phyloP scores from a whole-genome alignment of 37 sponge, comb jelly and placozoan species.

The Halichondria panicea region DNA sequence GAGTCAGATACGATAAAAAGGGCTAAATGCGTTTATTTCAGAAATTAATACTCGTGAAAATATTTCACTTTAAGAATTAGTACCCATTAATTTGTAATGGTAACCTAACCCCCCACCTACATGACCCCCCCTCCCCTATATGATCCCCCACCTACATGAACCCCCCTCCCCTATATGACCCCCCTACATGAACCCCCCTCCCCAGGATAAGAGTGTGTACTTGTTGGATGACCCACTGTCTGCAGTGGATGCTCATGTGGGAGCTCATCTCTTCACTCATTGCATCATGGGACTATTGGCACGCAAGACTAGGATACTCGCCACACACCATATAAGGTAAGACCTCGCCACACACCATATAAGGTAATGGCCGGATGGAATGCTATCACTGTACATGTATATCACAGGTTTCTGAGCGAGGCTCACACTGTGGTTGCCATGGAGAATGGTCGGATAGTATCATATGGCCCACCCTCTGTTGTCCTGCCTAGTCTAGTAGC shows the following conservation, averaged over 20 bases:
- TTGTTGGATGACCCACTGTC: constrained; percentile 96
- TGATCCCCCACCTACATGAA: no score
- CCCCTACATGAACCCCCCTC: no score
- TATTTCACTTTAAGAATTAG: no score
- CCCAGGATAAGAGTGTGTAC: constrained; percentile 89
- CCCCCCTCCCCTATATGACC: no score
- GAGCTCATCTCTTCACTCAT: constrained; percentile 76
- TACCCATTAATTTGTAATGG: no score
- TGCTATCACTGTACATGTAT: neutral
- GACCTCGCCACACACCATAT: neutral
- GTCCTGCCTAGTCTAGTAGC: constrained; percentile 62
- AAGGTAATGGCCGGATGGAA: constrained; percentile 12
- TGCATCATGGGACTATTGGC: constrained; percentile 83
- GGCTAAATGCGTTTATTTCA: no score
- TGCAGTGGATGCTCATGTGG: constrained; percentile 96
- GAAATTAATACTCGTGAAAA: no score
- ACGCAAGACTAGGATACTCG: constrained; percentile 77
- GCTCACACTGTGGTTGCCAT: constrained; percentile 81
- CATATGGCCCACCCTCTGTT: constrained; percentile 65
- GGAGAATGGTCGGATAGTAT: constrained; percentile 66
- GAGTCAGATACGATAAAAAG: no score
- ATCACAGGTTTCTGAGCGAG: constrained; percentile 56
- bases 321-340: constrained; percentile 56
- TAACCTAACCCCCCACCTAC: no score
- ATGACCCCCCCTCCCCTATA: no score